These are phyloP conservation scores for Meriones psammophilus DNA, from an alignment of 2,797 vertebrate species.

Conservation along the genomic window DNA sequence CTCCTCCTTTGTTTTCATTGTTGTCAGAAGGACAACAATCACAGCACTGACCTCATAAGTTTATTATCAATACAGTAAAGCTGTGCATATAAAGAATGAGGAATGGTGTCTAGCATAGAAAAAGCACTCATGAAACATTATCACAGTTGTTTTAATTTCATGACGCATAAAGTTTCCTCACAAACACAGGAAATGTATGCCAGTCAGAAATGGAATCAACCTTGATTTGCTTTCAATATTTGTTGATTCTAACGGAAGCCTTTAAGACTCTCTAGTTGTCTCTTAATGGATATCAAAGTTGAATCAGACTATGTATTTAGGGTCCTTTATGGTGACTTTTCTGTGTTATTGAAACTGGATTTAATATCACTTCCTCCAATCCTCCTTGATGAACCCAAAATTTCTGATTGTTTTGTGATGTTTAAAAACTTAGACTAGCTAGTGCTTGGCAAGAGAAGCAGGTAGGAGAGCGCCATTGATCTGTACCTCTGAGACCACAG, in stretches of 20 bases:
- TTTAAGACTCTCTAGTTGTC: background rate
- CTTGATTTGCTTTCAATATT: background rate
- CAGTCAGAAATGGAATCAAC: background rate
- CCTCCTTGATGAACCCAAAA: background rate
- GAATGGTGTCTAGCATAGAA: background rate
- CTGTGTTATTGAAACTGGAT: background rate
- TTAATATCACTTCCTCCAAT: background rate
- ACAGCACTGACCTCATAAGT: background rate
- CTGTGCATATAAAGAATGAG: background rate
- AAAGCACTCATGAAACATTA: background rate
- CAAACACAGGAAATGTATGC: no score
- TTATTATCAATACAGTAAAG: background rate
- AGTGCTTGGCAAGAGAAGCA: background rate
- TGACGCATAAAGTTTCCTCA: background rate
- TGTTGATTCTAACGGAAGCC: background rate
- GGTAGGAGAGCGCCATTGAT: rapidly evolving
- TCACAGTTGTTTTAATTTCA: background rate
- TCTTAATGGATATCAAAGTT: background rate
- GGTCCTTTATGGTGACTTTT: rapidly evolving
- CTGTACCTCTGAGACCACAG: background rate
- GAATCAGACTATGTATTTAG: background rate
- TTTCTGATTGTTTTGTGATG: background rate
- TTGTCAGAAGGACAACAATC: background rate
- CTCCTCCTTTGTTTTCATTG: background rate
- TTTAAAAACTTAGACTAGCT: background rate